Conservation (phyloP, 1,140 invertebrate species). For the Pristionchus pacificus region DNA sequence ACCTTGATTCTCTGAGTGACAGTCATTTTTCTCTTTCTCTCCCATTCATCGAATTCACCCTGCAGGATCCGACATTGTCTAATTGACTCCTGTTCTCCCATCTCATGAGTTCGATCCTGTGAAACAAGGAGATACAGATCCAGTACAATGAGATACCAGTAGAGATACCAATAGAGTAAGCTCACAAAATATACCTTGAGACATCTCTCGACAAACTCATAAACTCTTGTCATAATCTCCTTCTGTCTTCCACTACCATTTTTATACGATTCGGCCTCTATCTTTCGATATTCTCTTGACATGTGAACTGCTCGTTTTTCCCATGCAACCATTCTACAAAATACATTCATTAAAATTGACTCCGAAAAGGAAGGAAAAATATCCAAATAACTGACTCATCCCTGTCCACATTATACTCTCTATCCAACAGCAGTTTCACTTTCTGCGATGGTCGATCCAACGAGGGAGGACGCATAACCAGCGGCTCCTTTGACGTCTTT, state of each 20-base stretch:
- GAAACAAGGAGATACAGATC: too few relatives aligned
- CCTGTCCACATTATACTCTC: not conserved
- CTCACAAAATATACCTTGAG: not conserved
- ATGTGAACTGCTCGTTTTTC: not conserved
- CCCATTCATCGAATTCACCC: not conserved
- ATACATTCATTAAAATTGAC: too few relatives aligned
- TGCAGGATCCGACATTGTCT: not conserved
- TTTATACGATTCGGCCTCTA: too few relatives aligned
- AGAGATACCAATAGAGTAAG: too few relatives aligned
- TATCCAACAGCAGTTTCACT: too few relatives aligned
- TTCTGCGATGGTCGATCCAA: too few relatives aligned
- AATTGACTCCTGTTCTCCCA: not conserved
- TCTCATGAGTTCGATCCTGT: not conserved
- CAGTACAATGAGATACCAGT: too few relatives aligned
- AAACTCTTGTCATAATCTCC: not conserved
- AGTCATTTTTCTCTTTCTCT: not conserved
- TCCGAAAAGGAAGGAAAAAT: not conserved
- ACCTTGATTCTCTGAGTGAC: not conserved
- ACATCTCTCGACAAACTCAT: not conserved
- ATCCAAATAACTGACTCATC: not conserved
- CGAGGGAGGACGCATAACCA: too few relatives aligned
- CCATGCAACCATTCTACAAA: not conserved
- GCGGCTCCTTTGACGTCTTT: too few relatives aligned
- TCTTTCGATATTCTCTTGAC: too few relatives aligned
- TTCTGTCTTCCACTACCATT: not conserved